phyloP scores from a whole-genome alignment of 2,888 invertebrate species.

The Drosophila paramelanica region DNA sequence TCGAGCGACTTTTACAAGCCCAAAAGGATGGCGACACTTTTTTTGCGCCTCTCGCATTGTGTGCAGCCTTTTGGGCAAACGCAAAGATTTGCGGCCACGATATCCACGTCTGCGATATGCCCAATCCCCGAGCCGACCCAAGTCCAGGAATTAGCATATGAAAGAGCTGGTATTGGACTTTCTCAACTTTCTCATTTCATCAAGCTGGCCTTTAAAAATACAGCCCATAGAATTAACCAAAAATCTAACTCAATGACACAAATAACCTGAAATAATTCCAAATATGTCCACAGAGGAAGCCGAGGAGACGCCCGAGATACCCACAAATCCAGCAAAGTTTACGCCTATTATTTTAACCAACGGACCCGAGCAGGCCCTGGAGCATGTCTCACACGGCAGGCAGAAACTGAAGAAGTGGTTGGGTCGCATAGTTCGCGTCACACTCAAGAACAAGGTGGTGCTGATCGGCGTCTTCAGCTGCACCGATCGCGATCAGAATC shows the following conservation, averaged over 20 bases:
- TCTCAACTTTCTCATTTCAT: background rate
- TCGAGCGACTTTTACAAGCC: constrained; percentile 60
- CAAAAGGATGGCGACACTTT: constrained; percentile 72
- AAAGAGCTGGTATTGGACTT: background rate
- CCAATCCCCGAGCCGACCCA: constrained; percentile 40
- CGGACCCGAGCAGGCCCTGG: background rate
- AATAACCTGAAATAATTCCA: background rate
- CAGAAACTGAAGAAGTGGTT: constrained; percentile 43
- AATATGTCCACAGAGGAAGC: constrained; percentile 14
- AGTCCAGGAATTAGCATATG: constrained; percentile 48
- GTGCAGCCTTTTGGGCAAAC: constrained; percentile 45
- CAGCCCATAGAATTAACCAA: too few relatives aligned
- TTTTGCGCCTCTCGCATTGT: constrained; percentile 67
- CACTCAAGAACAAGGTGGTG: constrained; percentile 29
- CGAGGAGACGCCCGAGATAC: background rate
- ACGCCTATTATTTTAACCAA: constrained; percentile 32
- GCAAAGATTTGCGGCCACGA: constrained; percentile 39
- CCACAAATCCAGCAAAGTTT: constrained; percentile 7
- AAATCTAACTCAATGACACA: background rate
- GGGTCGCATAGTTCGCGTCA: constrained; percentile 44
- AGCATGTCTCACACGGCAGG: constrained; percentile 15
- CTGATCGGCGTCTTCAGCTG: constrained; percentile 56
- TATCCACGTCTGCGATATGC: constrained; percentile 51
- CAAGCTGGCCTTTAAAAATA: background rate
- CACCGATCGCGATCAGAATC: constrained; percentile 56